Conservation (phyloP, 1,140 invertebrate genomes). For the Listronotus oregonensis region DNA sequence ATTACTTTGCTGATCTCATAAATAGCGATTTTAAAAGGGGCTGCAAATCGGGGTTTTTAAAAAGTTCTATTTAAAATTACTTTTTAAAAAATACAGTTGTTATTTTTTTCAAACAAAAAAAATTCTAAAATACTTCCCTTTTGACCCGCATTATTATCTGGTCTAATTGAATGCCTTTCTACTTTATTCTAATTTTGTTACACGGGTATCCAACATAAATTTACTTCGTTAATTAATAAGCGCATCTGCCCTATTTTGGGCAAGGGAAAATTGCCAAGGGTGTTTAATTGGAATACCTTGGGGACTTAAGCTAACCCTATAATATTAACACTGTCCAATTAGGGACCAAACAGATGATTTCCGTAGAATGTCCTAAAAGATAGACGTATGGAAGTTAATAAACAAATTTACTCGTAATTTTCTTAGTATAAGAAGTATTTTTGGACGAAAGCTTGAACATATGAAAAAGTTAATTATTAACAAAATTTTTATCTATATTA, state of each 20-base stretch:
- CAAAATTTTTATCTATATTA: too few species aligned
- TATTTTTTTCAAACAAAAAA: too few species aligned
- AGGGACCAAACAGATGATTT: constrained; percentile 17
- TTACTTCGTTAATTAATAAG: constrained; percentile 32
- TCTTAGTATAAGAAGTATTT: too few species aligned
- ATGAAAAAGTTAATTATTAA: too few species aligned
- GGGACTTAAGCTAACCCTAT: constrained; percentile 22
- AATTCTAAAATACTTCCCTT: too few species aligned
- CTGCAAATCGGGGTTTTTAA: too few species aligned
- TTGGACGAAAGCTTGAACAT: too few species aligned
- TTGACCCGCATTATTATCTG: background rate
- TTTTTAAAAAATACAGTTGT: too few species aligned
- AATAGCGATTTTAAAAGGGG: too few species aligned
- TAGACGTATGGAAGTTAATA: background rate
- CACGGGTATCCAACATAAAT: constrained; percentile 23
- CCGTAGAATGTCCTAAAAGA: constrained; percentile 12
- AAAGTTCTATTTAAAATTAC: too few species aligned
- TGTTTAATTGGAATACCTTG: constrained; percentile 34
- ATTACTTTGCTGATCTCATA: too few species aligned
- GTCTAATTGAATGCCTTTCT: background rate
- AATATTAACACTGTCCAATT: constrained; percentile 29
- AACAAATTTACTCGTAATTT: constrained; percentile 1
- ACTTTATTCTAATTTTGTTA: background rate
- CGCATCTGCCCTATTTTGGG: constrained; percentile 20
- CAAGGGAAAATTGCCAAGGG: constrained; percentile 23